A percentile compares a stretch with the other conserved stretches of the same genome.
Conservation (phyloP, 2,888 invertebrate genomes). For the Nasonia oneida region DNA sequence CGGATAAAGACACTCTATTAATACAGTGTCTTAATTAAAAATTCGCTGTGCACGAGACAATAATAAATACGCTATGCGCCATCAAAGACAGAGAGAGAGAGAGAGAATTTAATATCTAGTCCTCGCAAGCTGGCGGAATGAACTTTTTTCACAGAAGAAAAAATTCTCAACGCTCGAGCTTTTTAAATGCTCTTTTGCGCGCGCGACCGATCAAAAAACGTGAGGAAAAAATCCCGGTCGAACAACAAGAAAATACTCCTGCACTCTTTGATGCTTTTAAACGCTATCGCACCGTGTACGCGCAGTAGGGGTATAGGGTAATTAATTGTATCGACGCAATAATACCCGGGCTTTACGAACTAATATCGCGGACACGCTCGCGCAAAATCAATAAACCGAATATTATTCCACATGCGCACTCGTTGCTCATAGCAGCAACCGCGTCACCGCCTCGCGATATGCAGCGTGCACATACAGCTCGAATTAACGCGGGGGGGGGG, state of each 20-base stretch:
- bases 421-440: neutral
- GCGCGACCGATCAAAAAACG: neutral
- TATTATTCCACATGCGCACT: conserved; percentile 4
- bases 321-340: conserved; percentile 7
- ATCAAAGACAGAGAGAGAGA: neutral
- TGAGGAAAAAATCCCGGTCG: neutral
- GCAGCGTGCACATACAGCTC: no score
- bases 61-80: neutral
- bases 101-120: neutral
- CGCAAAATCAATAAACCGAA: conserved; percentile 10
- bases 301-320: neutral
- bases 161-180: neutral
- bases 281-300: no score
- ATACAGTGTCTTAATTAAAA: no score
- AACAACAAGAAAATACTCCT: neutral
- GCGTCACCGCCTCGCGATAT: no score
- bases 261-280: neutral
- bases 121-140: neutral
- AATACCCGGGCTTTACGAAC: neutral
- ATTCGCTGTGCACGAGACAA: no score
- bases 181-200: neutral
- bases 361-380: neutral
- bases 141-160: neutral
- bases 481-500: no score
- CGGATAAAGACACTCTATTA: no score